Percentiles rank a stretch among this genome's conserved stretches.
These are phyloP conservation scores for Apostichopus japonicus DNA, from an alignment of 35 echinoderm and acorn worm species.

Conservation along the genomic window DNA sequence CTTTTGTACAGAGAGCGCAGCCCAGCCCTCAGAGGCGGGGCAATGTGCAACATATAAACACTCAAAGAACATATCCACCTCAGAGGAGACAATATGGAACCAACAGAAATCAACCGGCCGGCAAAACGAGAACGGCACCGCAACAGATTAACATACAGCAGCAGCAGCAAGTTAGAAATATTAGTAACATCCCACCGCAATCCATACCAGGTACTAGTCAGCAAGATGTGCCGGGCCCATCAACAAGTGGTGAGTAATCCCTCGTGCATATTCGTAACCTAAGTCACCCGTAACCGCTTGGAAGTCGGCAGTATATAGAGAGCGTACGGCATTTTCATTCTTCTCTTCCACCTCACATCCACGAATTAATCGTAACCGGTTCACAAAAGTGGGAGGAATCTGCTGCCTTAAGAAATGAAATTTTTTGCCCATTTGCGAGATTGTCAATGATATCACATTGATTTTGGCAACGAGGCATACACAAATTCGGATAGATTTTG, in stretches of 20 bases:
- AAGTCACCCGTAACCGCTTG: not conserved
- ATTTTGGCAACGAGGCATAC: too few relatives aligned
- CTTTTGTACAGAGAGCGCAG: not conserved
- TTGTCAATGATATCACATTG: too few relatives aligned
- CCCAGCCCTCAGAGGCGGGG: not conserved
- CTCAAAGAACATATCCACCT: constrained; percentile 1
- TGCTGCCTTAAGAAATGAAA: too few relatives aligned
- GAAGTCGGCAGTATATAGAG: not conserved
- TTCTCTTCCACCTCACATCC: not conserved
- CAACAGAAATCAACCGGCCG: constrained; percentile 15
- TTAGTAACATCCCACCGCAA: constrained; percentile 5
- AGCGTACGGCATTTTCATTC: not conserved
- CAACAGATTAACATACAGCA: not conserved
- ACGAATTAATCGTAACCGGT: too few relatives aligned
- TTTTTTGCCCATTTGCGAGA: too few relatives aligned
- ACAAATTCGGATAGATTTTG: too few relatives aligned
- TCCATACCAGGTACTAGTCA: constrained; percentile 10
- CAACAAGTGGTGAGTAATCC: constrained; percentile 8
- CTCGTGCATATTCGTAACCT: not conserved
- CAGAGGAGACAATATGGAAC: constrained; percentile 14
- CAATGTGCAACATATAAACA: not conserved
- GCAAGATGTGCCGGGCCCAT: constrained; percentile 1
- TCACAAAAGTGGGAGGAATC: too few relatives aligned
- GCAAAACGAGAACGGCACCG: not conserved
- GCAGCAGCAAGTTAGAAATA: constrained; percentile 2